Base-by-base conservation (phyloP, 2,888 invertebrate genomes). In the Cheilosia soror region DNA sequence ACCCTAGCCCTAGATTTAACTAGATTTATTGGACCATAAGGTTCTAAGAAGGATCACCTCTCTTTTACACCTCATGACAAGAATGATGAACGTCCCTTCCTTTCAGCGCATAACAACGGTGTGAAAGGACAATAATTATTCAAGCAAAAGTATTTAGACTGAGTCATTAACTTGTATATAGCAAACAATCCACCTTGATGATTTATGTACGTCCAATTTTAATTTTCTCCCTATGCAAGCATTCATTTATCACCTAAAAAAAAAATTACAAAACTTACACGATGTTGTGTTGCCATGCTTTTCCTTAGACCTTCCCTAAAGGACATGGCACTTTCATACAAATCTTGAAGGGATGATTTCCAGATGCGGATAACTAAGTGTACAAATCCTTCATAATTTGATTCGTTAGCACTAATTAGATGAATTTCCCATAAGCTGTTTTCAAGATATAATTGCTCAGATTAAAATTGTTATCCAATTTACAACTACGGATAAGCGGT, bases 341-440 rank as follows among this genome's bases (percentile, higher is more conserved):
- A 11, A 37, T 11, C 11, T 37, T n/a, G 51, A 20, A 63, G 27
- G 49, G 31, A 63, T 49, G 27, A 58, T 68, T 37, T 65, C 25
- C 2, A 31, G 47, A 58, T 58, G 31, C 20, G 27, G 31, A 75
- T 69, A 69, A 49, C 62, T 9, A 60, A 77, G 47, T 82, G 55
- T 44, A 62, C 37, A 73, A 73, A 79, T 73, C 63, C 78, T 44
- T 37, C 37, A 49, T 73, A 73, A 78, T 68, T 73, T 69, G 29
- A 68, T 83, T 83, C 68, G 62, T 78, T 78, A 83, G 49, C 25
- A 44, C 63, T 72, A 83, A 83, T 83, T 79, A 83, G 83, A 58
- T 57, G 55, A 51, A 44, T 66, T 73, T 33, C 29, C 57, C 60
- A 29, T 73, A 73, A 78, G 73, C 31, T 58, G 47, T 63, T 63